Percentiles rank a stretch among this genome's conserved stretches.
Conservation (phyloP, 2,113 vertebrate species). For the Thermophis baileyi region DNA sequence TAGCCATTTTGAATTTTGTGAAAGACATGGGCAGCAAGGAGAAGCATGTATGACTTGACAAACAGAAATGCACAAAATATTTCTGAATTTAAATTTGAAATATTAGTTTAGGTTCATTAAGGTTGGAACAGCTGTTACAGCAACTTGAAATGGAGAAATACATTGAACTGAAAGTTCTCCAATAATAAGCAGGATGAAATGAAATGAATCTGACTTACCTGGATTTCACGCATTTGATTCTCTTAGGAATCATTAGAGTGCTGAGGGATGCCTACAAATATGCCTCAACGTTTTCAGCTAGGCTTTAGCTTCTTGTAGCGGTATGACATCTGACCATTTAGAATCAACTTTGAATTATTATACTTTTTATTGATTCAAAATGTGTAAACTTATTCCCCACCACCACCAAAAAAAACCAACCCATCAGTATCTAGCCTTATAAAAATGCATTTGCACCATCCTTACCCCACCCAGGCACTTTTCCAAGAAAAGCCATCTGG, state of each 20-base stretch:
- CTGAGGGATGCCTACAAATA: background rate
- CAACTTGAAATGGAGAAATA: background rate
- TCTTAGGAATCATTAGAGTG: background rate
- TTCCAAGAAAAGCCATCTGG: background rate
- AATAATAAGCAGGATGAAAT: background rate
- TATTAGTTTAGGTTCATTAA: background rate
- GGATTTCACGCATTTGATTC: background rate
- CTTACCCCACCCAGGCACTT: background rate
- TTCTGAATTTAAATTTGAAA: background rate
- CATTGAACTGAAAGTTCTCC: background rate
- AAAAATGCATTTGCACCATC: background rate
- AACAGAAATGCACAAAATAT: background rate
- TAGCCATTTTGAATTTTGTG: background rate
- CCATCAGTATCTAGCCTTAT: background rate
- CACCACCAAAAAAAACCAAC: background rate
- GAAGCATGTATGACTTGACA: background rate
- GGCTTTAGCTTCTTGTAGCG: no score
- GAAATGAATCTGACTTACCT: background rate
- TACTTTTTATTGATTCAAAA: background rate
- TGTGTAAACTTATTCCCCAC: background rate
- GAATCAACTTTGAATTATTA: background rate
- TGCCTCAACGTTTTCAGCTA: background rate
- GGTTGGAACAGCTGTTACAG: background rate
- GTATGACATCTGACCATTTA: background rate
- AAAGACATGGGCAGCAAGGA: no score